A percentile compares a stretch with the other conserved stretches of the same genome.
These are phyloP conservation scores for Phyllostomus discolor DNA, from an alignment of 2,113 vertebrate species.

Conservation along the genomic window DNA sequence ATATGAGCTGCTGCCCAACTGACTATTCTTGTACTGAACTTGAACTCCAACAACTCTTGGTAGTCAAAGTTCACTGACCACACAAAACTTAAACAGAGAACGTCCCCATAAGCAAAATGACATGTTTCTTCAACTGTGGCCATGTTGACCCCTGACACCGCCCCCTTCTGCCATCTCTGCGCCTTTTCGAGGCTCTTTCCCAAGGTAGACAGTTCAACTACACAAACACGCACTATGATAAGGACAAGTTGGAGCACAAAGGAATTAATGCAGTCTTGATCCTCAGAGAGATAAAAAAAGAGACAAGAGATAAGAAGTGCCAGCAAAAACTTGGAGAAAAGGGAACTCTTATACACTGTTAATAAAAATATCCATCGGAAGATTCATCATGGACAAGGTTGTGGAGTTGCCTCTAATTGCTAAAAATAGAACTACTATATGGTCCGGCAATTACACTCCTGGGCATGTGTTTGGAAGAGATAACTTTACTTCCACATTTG, in stretches of 20 bases:
- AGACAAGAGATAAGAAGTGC: background rate
- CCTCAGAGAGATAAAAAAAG: background rate
- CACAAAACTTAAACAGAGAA: background rate
- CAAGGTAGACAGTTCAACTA: background rate
- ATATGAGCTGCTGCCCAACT: background rate
- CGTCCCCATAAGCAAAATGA: background rate
- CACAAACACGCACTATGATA: background rate
- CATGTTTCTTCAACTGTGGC: background rate
- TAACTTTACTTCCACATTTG: background rate
- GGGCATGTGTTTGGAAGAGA: background rate
- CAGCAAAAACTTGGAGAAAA: background rate
- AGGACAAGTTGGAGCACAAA: background rate
- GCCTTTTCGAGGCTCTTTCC: background rate
- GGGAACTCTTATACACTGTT: background rate
- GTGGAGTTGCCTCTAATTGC: background rate
- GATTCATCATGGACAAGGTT: background rate
- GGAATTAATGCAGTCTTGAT: background rate
- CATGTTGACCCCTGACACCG: background rate
- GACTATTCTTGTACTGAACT: background rate
- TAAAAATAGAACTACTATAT: background rate
- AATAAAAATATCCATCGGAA: background rate
- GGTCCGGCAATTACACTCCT: background rate
- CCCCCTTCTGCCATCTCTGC: background rate
- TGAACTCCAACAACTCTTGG: background rate
- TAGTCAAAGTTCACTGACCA: background rate